Evolutionary conservation across 1,140 invertebrate species (phyloP), one percentile per base, ranked within the genome.

Genomic region (Coelopa frigida): DNA sequence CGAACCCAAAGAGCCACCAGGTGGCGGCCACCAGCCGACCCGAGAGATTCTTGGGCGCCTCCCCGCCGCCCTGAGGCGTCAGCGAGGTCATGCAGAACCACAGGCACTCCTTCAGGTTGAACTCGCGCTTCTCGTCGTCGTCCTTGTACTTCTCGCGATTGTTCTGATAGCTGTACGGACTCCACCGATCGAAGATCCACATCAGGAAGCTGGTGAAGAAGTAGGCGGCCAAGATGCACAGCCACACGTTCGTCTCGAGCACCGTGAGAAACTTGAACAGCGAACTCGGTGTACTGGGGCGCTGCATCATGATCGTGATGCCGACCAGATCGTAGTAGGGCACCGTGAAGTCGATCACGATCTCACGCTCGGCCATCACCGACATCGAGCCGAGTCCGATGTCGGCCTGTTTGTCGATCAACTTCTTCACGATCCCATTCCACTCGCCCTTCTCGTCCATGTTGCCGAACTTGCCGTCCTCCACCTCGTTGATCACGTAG

Each of bases 1-100:
- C 29, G 27, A 10, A 75, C 74, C 92, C 92, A 71, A 97, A 97
- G 4, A 97, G 71, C 94, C 94, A 98, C 94, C 94, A 97, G 1
- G 92, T 95, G 2, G 92, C 94, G 1, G 92, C 94, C 0, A 97
- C 84, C 1, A 97, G 73, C 47, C 92, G 77, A 0, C 93, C 94
- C 0, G 90, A 95, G 0, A 96, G 72, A 72, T 94, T 94, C 62
- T 93, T 92, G 0, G 95, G 95, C 0, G 94, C 94, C 71, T 99
- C 94, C 1, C 94, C 94, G 10, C 61, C 66, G 2, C 66, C 66
- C 21, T 97, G 94, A 0, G 94, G 94, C 0, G 94, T 98, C 6
- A 98, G 65, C 1, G 93, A 97, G 17, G 94, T 98, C 92, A 98
- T 97, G 61, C 94, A 98, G 68, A 98, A 99, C 94, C 95, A 98